Evolutionary conservation across 2,113 vertebrate genomes (phyloP), one percentile per base, ranked within the genome.

Genomic region (Bambusicola thoracicus): DNA sequence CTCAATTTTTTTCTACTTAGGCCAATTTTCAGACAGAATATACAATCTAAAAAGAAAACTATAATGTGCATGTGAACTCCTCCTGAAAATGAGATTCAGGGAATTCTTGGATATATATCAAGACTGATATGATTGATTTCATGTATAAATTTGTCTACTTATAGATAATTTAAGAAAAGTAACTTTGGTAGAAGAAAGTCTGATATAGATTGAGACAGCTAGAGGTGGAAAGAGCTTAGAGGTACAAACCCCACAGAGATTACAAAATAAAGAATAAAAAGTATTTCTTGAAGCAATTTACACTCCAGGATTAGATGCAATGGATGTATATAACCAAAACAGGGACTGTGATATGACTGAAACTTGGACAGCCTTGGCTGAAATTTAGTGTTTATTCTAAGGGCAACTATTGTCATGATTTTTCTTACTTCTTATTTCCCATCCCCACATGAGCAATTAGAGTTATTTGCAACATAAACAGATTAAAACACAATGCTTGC

Each of bases 1-100:
- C 55, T 58, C 18, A n/a, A n/a, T n/a, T 62, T 93, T 69, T 76
- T 95, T 95, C 92, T 81, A 55, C 76, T 93, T 87, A 67, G 75
- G 80, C 92, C 36, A 93, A 58, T 83, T 65, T 85, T 67, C 16
- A 43, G 36, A 36, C 10, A 73, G 51, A 49, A 66, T 36, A 75
- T 18, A 22, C 17, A 82, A 48, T 62, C 15, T 68, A 18, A 20
- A 48, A 65, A 27, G 40, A 62, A 59, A 89, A 67, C 18, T 18
- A 72, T 4, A 8, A 6, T 18, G 41, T 21, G 25, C 36, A 67
- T 38, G 76, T 38, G 14, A 84, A 63, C 68, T 78, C 22, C 56
- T 68, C 21, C 32, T 16, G 10, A 30, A 66, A 65, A 46, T 49
- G 30, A 56, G 27, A 81, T 24, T 75, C 30, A 30, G 38, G 51